Base-by-base conservation (phyloP, 1,140 invertebrate species). In the Batillaria attramentaria region DNA sequence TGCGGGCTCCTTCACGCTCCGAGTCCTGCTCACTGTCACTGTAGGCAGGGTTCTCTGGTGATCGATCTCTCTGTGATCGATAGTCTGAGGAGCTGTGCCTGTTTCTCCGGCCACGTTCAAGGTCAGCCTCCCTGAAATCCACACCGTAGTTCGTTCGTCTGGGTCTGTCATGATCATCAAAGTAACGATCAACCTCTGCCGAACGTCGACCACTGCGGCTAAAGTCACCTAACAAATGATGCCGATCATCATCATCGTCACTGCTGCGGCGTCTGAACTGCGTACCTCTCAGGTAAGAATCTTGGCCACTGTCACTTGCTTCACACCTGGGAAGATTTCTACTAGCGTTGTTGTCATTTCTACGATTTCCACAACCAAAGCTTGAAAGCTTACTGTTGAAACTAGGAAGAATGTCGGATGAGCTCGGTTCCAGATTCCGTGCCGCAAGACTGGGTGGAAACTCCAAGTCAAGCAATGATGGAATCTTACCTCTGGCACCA, bases 1-100 rank as follows among this genome's bases (percentile, higher is more conserved):
- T 62, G n/a, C 72, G 20, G 4, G 46, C 39, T 20, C 68, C 68
- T 31, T 57, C 72, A 10, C 57, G 50, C 16, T 75, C 72, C 5
- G 72, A 75, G 42, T 75, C 72, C 39, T 75, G 72, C 18, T 75
- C 72, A 42, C 72, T 75, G 72, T 75, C 72, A 28, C n/a, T 75
- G 72, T 75, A 41, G 20, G 31, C 39, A 4, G 39, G 35, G 24
- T 35, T 57, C 28, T 65, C 72, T 18, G 72, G 72, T 43, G 68
- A 70, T 18, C 68, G 42, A 42, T 43, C 41, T 46, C 33, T 39
- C 41, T 43, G 68, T 43, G 10, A 24, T 62, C 33, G 57, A 62
- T 50, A 24, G 24, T 62, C 57, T 8, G 33, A 1, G 13, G 10
- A 62, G 24, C 57, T 1, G 24, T 62, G 57, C 57, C 24, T 62